phyloP scores from a whole-genome alignment of 2,113 vertebrate genomes.

The Carassius carassius region DNA sequence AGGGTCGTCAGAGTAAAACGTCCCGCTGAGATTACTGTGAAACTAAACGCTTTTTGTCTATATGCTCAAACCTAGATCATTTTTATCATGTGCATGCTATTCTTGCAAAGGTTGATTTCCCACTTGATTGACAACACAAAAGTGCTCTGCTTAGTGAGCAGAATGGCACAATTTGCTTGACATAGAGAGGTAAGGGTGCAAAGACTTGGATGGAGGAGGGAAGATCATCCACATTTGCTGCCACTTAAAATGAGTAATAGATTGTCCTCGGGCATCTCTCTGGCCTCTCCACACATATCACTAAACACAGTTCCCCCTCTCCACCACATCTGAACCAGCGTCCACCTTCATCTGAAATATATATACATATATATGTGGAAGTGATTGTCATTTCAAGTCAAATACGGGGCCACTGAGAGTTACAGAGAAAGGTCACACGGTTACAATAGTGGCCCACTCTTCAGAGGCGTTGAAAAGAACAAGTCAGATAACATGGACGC shows the following conservation, averaged over 20 bases:
- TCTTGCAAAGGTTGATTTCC: not conserved
- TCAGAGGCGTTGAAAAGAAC: constrained; percentile 79
- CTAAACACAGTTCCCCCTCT: constrained; percentile 40
- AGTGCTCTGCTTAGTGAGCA: constrained; percentile 53
- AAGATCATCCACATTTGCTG: constrained; percentile 60
- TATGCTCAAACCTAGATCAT: not conserved
- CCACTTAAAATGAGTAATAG: constrained; percentile 73
- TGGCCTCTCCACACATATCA: constrained; percentile 63
- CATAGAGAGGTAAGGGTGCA: constrained; percentile 54
- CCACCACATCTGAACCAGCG: constrained; percentile 2
- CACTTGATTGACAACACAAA: constrained; percentile 62
- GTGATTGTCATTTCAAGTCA: constrained; percentile 10
- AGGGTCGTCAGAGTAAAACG: constrained; percentile 31
- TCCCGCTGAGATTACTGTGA: not conserved
- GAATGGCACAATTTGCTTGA: constrained; percentile 73
- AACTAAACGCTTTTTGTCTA: not conserved
- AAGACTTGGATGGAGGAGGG: constrained; percentile 56
- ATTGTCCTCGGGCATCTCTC: constrained; percentile 68
- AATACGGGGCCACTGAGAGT: constrained; percentile 48
- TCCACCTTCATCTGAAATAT: not conserved
- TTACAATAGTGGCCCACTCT: constrained; percentile 68
- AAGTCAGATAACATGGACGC: constrained; percentile 75
- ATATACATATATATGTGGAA: constrained; percentile 32
- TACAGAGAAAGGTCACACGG: constrained; percentile 74
- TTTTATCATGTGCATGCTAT: not conserved